Evolutionary conservation across 2,888 invertebrate species (phyloP).

Genomic region (Hyles lineata): DNA sequence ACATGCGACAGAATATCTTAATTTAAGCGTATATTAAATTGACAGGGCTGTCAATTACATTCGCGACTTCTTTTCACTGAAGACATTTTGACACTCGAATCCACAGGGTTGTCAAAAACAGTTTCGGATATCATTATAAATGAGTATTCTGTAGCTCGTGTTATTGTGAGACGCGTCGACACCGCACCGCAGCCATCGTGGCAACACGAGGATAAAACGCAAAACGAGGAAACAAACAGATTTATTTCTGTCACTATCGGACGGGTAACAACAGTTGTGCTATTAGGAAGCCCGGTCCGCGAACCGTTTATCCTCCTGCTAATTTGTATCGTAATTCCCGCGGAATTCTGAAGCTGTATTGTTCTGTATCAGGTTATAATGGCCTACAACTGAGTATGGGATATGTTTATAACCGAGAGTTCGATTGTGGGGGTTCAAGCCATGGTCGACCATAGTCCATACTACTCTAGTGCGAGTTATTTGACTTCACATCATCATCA

Average conservation of each 20-base stretch:
- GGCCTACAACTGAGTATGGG: too few species aligned
- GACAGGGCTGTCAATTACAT: not conserved
- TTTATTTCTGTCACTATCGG: constrained; percentile 42
- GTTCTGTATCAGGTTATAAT: too few species aligned
- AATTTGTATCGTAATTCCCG: constrained; percentile 1
- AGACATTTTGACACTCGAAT: not conserved
- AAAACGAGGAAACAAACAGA: constrained; percentile 53
- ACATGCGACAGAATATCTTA: too few species aligned
- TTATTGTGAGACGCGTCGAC: not conserved
- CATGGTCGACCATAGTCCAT: too few species aligned
- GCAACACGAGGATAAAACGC: constrained; percentile 49
- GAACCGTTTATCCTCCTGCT: not conserved
- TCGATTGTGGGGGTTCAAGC: too few species aligned
- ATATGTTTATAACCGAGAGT: too few species aligned
- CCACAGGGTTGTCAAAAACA: not conserved
- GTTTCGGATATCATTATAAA: not conserved
- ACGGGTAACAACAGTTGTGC: constrained; percentile 17
- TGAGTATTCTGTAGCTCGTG: constrained; percentile 6
- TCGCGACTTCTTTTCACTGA: not conserved
- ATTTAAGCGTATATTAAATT: not conserved
- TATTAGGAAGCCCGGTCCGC: not conserved
- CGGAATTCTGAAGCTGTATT: too few species aligned
- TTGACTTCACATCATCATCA: too few species aligned
- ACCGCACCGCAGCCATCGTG: not conserved
- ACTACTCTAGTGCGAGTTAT: too few species aligned